These are phyloP conservation scores for Melanargia galathea DNA, from an alignment of 2,888 invertebrate genomes.

Conservation along the genomic window DNA sequence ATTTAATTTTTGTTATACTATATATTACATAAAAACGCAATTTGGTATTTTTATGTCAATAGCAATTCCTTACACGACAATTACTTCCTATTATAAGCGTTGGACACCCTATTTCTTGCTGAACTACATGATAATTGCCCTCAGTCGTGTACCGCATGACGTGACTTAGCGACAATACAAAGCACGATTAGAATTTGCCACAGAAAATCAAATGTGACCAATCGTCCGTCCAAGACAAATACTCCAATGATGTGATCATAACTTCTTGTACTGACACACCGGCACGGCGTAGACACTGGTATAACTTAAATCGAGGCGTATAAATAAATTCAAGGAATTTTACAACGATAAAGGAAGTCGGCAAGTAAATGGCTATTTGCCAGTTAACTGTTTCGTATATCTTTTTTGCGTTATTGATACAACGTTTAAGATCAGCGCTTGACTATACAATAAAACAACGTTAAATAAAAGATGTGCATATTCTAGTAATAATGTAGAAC, in stretches of 20 bases:
- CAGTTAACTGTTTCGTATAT: background rate
- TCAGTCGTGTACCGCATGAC: slow-evolving; percentile 36
- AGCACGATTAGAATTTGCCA: slow-evolving; percentile 30
- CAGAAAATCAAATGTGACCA: slow-evolving; percentile 32
- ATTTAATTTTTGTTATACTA: no score
- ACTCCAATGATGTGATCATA: slow-evolving; percentile 27
- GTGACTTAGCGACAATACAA: slow-evolving; percentile 28
- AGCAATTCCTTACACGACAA: slow-evolving; percentile 9
- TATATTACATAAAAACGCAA: background rate
- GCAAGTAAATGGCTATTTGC: slow-evolving; percentile 1
- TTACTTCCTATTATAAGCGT: slow-evolving; percentile 19
- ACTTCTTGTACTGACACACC: slow-evolving; percentile 17
- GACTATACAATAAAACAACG: background rate
- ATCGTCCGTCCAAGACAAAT: slow-evolving; percentile 25
- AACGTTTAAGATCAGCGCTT: background rate
- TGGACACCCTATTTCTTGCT: slow-evolving; percentile 29
- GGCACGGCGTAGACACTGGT: background rate
- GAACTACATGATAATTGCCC: slow-evolving; percentile 33
- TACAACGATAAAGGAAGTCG: background rate
- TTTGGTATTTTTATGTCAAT: slow-evolving; percentile 11
- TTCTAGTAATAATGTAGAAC: no score
- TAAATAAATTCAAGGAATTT: slow-evolving; percentile 15
- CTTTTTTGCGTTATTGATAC: background rate
- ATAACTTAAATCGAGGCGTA: slow-evolving; percentile 2
- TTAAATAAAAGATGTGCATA: background rate